Evolutionary conservation across 2,113 vertebrate species (phyloP).

Genomic region (Haemorhous mexicanus): DNA sequence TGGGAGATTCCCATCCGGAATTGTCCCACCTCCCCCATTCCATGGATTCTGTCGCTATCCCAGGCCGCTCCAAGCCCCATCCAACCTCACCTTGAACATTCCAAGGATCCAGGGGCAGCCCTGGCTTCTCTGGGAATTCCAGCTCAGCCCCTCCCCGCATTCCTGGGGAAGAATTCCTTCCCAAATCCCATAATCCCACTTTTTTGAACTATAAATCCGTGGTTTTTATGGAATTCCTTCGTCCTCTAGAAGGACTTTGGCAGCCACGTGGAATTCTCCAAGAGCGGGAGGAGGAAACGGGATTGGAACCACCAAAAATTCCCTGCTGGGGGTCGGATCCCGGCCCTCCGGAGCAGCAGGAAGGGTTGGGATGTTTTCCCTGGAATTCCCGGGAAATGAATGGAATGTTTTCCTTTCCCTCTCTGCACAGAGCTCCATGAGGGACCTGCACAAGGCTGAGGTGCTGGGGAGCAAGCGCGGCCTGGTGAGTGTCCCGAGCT

Average conservation of each 20-base stretch:
- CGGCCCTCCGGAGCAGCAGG: fast-evolving
- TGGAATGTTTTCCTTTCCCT: slow-evolving; percentile 34
- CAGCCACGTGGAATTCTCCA: fast-evolving
- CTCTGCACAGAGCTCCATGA: slow-evolving; percentile 46
- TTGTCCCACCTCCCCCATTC: not conserved
- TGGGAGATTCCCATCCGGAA: not conserved
- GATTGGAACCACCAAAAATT: not conserved
- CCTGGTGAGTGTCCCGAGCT: slow-evolving; percentile 31
- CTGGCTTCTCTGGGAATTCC: not conserved
- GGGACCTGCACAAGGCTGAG: slow-evolving; percentile 27
- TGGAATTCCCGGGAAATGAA: not conserved
- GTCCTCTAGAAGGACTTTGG: not conserved
- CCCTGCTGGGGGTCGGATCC: fast-evolving
- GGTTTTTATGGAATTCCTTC: not conserved
- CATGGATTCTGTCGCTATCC: not conserved
- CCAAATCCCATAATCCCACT: not conserved
- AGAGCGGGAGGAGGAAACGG: fast-evolving
- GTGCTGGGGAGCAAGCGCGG: slow-evolving; percentile 25
- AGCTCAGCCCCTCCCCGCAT: not conserved
- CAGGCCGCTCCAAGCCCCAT: not conserved
- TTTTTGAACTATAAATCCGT: fast-evolving
- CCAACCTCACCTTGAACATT: not conserved
- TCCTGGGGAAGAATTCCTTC: not conserved
- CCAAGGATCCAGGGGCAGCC: not conserved
- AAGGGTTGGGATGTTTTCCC: not conserved